phyloP scores from a whole-genome alignment of 2,797 vertebrate species.

The Novumbra hubbsi region DNA sequence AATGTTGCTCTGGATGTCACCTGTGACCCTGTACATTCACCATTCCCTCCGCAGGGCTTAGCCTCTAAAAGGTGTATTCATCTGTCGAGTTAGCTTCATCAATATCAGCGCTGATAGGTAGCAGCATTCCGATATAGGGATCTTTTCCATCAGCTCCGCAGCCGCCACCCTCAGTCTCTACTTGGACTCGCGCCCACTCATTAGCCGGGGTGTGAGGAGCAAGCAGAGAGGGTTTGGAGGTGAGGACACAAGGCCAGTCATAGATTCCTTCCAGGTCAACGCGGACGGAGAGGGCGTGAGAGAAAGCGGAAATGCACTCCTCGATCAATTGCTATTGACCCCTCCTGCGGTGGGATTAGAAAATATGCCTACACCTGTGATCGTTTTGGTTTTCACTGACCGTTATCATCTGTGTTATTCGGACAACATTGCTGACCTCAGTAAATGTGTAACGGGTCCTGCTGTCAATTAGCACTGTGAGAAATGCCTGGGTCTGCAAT shows the following conservation, averaged over 20 bases:
- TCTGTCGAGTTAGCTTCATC: no score
- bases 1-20: no score
- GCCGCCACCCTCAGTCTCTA: neutral
- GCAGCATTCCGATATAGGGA: no score
- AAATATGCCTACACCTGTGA: neutral
- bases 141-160: neutral
- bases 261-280: slow-evolving; percentile 7
- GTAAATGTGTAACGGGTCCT: neutral
- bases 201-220: neutral
- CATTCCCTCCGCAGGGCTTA: no score
- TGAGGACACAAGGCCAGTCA: slow-evolving; percentile 1
- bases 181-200: neutral
- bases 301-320: neutral
- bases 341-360: neutral
- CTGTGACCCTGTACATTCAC: no score
- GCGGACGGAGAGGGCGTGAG: neutral
- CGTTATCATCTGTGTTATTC: neutral
- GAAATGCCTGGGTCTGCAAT: neutral
- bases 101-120: no score
- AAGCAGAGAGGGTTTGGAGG: neutral
- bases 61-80: no score
- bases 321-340: slow-evolving; percentile 9
- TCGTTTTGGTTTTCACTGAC: neutral
- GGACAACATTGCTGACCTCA: neutral
- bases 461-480: neutral